phyloP scores from a whole-genome alignment of 1,140 invertebrate species.

The Battus philenor region DNA sequence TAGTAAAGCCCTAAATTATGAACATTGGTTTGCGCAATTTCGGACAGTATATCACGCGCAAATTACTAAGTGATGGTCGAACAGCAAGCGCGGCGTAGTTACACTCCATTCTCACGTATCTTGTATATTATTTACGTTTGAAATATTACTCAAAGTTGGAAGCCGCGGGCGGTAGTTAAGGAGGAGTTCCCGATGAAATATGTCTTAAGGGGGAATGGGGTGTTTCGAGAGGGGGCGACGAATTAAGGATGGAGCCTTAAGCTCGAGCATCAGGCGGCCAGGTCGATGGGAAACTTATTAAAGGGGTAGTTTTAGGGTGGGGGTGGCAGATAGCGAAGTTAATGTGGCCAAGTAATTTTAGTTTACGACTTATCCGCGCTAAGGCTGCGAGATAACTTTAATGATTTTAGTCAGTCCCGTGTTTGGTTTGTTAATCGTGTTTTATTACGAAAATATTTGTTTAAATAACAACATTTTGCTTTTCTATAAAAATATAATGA shows the following conservation, averaged over 20 bases:
- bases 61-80: conserved; percentile 10
- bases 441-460: too few relatives aligned
- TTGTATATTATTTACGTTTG: conserved; percentile 63
- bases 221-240: conserved; percentile 21
- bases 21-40: conserved; percentile 8
- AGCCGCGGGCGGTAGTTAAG: conserved; percentile 48
- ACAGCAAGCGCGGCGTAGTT: conserved; percentile 12
- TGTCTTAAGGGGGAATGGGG: conserved; percentile 52
- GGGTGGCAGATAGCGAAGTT: conserved; percentile 24
- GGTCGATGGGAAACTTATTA: conserved; percentile 54
- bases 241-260: conserved; percentile 62
- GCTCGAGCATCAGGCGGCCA: conserved; percentile 36
- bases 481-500: too few relatives aligned
- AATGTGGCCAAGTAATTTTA: conserved; percentile 28
- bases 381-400: conserved; percentile 16
- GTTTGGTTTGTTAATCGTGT: too few relatives aligned
- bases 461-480: too few relatives aligned
- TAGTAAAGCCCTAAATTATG: conserved; percentile 6
- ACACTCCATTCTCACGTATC: conserved; percentile 42
- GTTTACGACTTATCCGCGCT: conserved; percentile 9
- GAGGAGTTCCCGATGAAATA: conserved; percentile 68
- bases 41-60: conserved; percentile 12
- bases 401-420: conserved; percentile 18
- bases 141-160: conserved; percentile 62
- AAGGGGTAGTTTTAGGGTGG: conserved; percentile 23